phyloP scores from a whole-genome alignment of 2,113 vertebrate species.

The Hassar affinis region DNA sequence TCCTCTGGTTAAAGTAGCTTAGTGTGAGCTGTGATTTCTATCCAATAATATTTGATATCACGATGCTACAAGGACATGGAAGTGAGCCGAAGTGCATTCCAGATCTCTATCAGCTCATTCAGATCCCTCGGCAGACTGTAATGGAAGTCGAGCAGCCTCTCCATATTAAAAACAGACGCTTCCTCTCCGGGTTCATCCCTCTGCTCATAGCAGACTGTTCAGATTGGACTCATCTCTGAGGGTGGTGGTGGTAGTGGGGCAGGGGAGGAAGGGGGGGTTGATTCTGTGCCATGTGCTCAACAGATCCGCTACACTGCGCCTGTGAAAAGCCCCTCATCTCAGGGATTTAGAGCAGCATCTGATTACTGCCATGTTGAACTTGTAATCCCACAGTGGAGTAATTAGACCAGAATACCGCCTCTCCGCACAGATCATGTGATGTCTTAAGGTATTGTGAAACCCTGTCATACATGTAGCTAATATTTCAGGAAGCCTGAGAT shows the following conservation, averaged over 20 bases:
- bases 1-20: constrained; percentile 12
- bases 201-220: constrained; percentile 54
- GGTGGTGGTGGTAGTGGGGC: not conserved
- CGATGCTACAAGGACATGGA: constrained; percentile 9
- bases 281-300: constrained; percentile 52
- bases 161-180: constrained; percentile 51
- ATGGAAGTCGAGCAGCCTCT: constrained; percentile 42
- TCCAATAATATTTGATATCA: not conserved
- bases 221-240: constrained; percentile 57
- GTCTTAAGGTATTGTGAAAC: constrained; percentile 35
- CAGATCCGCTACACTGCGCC: constrained; percentile 57
- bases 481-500: constrained; percentile 43
- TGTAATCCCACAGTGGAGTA: constrained; percentile 48
- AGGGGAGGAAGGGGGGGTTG: constrained; percentile 22
- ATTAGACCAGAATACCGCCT: constrained; percentile 42
- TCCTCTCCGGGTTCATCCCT: constrained; percentile 47
- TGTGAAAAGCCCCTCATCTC: constrained; percentile 61
- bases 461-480: constrained; percentile 26
- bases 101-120: constrained; percentile 38
- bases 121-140: constrained; percentile 42
- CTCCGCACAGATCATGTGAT: constrained; percentile 34
- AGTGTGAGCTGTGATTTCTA: constrained; percentile 3
- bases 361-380: constrained; percentile 58
- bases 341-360: constrained; percentile 65
- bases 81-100: constrained; percentile 37